phyloP scores from a whole-genome alignment of 1,140 invertebrate genomes.

The Charaxes varanes region DNA sequence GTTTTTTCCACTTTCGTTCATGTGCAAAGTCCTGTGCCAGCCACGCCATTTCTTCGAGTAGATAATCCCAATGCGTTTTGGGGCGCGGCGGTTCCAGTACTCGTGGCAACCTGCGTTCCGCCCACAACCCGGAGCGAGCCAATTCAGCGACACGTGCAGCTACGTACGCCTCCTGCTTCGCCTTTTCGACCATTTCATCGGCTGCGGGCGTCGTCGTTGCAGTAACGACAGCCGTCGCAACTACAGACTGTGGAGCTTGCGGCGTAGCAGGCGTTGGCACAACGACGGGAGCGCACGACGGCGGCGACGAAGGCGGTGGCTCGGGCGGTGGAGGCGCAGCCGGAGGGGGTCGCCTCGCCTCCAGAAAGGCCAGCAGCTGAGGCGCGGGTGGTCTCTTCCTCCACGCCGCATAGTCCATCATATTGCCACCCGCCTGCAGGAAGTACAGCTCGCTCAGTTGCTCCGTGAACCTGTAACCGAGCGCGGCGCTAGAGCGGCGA shows the following conservation, averaged over 20 bases:
- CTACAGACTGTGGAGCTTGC: conserved; percentile 56
- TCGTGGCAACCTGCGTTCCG: conserved; percentile 92
- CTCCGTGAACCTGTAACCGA: conserved; percentile 80
- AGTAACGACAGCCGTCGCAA: no score
- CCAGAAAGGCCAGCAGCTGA: conserved; percentile 83
- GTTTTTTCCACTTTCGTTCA: conserved; percentile 98
- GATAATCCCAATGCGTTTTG: conserved; percentile 99
- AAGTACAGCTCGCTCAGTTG: conserved; percentile 89
- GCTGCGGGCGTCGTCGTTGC: conserved; percentile 11
- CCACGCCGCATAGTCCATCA: conserved; percentile 90
- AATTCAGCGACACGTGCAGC: conserved; percentile 92
- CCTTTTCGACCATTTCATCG: conserved; percentile 56
- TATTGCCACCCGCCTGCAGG: conserved; percentile 88
- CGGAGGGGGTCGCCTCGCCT: conserved; percentile 82
- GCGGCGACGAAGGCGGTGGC: conserved; percentile 68
- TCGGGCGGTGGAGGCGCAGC: conserved; percentile 76
- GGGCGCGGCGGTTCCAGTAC: conserved; percentile 90
- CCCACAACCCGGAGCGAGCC: conserved; percentile 94
- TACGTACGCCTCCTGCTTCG: conserved; percentile 94
- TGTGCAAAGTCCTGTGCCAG: conserved; percentile 97
- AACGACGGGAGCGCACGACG: conserved; percentile 21
- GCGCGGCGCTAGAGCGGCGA: conserved; percentile 23
- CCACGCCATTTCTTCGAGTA: conserved; percentile 99
- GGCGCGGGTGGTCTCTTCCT: conserved; percentile 83
- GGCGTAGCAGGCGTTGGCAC: conserved; percentile 44